Base-by-base conservation (phyloP, 2,888 invertebrate species). In the Rotaria magnacalcarata region DNA sequence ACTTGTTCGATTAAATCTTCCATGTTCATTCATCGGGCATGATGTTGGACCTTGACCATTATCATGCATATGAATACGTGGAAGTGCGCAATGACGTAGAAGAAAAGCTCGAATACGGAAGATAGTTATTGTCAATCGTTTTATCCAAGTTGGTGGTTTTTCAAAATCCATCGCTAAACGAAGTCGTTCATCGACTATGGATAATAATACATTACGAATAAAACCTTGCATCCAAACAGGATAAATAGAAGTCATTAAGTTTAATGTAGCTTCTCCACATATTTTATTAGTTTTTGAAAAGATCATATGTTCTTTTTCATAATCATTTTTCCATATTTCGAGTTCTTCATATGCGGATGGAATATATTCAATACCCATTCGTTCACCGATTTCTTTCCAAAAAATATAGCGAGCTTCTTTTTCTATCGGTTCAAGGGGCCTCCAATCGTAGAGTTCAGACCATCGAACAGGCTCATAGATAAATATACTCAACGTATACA, bases 261-360 rank as follows among this genome's bases (percentile, higher is more conserved):
- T 34, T 67, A 67, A 19, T 67, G 67, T 67, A 16, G 67, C 67
- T 67, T 67, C 67, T 67, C 67, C 67, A 41, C 67, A 67, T 41
- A 67, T 67, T 67, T 67, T 34, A 67, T 34, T 67, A 67, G 34
- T 24, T 67, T 67, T 67, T 14, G 67, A 67, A 67, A 19, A 67
- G 10, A 34, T 41, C 67, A 67, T 67, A 67, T 67, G 7, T 67
- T 67, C 16, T 0, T 34, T 4, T 67, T 67, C 67, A 67, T 67
- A 67, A 34, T 67, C 34, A 19, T 27, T 19, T 4, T 34, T 34
- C 67, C 67, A 67, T 19, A 16, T 14, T 16, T 67, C 34, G 16
- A 67, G 0, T 16, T 67, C 67, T 19, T 67, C 34, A 5, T 3
- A 27, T 34, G 67, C 34, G 7, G 34, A 67, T 34, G 67, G 67